A percentile compares a stretch with the other conserved stretches of the same genome.
Evolutionary conservation across 2,113 vertebrate genomes (phyloP).

Genomic region (Potamarius usumacintae): DNA sequence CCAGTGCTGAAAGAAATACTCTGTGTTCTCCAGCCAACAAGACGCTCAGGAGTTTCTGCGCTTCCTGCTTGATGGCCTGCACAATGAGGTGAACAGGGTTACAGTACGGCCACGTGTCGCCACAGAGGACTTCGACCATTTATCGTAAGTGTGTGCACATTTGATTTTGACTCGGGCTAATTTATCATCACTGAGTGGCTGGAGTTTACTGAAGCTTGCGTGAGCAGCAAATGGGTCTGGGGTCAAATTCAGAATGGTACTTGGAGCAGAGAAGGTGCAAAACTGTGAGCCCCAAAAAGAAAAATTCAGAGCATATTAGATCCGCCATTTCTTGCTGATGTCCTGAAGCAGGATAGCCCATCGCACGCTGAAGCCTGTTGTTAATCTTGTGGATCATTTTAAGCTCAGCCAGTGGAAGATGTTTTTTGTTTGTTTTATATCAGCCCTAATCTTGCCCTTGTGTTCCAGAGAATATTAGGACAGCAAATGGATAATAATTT

Average conservation of each 20-base stretch:
- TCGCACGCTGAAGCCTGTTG: not conserved
- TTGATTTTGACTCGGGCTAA: not conserved
- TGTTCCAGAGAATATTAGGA: not conserved
- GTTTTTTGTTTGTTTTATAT: not conserved
- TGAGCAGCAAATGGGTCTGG: not conserved
- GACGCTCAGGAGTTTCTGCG: constrained; percentile 96
- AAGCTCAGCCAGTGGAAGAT: not conserved
- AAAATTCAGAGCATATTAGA: not conserved
- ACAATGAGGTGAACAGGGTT: constrained; percentile 94
- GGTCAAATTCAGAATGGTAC: not conserved
- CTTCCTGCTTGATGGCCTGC: constrained; percentile 92
- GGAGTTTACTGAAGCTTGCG: not conserved
- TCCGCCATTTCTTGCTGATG: not conserved
- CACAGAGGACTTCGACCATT: constrained; percentile 85
- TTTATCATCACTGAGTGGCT: not conserved
- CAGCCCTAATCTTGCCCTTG: not conserved
- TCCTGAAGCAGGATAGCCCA: not conserved
- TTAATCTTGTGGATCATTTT: not conserved
- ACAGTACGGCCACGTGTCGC: constrained; percentile 78
- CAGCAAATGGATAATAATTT: not conserved
- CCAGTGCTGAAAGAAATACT: constrained; percentile 35
- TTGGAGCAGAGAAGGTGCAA: not conserved
- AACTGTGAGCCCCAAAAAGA: not conserved
- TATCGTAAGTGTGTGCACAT: constrained; percentile 77
- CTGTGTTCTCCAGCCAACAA: constrained; percentile 81